Percentiles rank a stretch among this genome's conserved stretches.
phyloP scores from a whole-genome alignment of 2,888 invertebrate genomes.

The Stictocephala bisonia region DNA sequence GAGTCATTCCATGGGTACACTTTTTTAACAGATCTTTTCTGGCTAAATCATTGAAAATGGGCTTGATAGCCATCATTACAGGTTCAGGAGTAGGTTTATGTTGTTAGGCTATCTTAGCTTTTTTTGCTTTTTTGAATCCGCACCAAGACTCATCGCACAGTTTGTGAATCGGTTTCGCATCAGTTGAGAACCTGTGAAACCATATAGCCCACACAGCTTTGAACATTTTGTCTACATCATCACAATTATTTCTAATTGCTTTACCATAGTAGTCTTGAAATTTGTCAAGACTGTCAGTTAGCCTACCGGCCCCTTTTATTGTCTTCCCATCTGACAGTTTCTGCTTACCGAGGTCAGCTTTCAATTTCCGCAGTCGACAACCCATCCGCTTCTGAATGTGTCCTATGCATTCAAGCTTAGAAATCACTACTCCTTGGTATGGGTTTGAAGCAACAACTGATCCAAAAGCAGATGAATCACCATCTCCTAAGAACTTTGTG shows the following conservation, averaged over 20 bases:
- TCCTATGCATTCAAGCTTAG: conserved; percentile 21
- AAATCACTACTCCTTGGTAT: conserved; percentile 32
- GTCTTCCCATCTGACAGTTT: conserved; percentile 42
- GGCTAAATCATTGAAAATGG: neutral
- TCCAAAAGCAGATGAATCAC: conserved; percentile 20
- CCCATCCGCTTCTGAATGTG: conserved; percentile 45
- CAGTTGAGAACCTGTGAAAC: conserved; percentile 3
- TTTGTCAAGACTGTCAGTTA: conserved; percentile 55
- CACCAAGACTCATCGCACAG: neutral
- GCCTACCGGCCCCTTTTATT: conserved; percentile 52
- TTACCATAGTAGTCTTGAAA: conserved; percentile 57
- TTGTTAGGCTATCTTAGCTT: neutral
- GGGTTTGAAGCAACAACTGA: conserved; percentile 22
- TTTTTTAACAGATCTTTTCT: neutral
- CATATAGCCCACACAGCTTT: conserved; percentile 12
- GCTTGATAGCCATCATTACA: conserved; percentile 16
- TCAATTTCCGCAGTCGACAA: conserved; percentile 37
- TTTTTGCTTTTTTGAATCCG: neutral
- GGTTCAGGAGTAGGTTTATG: neutral
- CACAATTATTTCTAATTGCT: conserved; percentile 55
- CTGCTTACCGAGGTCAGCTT: neutral
- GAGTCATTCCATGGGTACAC: neutral
- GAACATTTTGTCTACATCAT: conserved; percentile 55
- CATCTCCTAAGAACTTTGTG: conserved; percentile 19
- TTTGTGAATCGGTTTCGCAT: neutral